Evolutionary conservation across 2,797 vertebrate species (phyloP).

Genomic region (Synanceia verrucosa): DNA sequence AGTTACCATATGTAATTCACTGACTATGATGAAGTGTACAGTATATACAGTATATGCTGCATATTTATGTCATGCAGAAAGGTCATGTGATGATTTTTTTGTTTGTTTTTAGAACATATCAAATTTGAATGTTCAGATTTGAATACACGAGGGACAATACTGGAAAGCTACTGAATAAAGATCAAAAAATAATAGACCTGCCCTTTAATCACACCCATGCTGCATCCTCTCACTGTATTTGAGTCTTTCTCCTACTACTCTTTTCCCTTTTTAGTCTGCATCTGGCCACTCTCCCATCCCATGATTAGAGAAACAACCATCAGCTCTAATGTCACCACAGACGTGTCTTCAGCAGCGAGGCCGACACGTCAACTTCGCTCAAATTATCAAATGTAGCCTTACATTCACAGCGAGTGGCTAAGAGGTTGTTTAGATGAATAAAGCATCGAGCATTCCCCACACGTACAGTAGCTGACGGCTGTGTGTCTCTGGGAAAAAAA

Average conservation of each 20-base stretch:
- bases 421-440: conserved; percentile 62
- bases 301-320: conserved; percentile 22
- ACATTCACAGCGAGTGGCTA: conserved; percentile 22
- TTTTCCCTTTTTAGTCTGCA: not conserved
- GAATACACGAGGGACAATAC: not conserved
- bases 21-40: too few species aligned
- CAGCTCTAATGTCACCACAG: conserved; percentile 50
- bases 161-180: not conserved
- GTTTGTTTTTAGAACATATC: too few species aligned
- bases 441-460: conserved; percentile 50
- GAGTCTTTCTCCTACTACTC: not conserved
- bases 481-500: conserved; percentile 27
- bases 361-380: not conserved
- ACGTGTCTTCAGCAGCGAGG: not conserved
- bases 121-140: not conserved
- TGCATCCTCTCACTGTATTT: not conserved
- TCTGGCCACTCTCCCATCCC: conserved; percentile 2
- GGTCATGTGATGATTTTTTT: too few species aligned
- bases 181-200: not conserved
- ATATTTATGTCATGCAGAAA: too few species aligned
- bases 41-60: too few species aligned
- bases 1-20: too few species aligned
- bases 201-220: not conserved
- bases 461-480: conserved; percentile 42
- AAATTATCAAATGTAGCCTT: conserved; percentile 14